Base-by-base conservation (phyloP, 2,888 invertebrate genomes). In the Cremastinae sp. region DNA sequence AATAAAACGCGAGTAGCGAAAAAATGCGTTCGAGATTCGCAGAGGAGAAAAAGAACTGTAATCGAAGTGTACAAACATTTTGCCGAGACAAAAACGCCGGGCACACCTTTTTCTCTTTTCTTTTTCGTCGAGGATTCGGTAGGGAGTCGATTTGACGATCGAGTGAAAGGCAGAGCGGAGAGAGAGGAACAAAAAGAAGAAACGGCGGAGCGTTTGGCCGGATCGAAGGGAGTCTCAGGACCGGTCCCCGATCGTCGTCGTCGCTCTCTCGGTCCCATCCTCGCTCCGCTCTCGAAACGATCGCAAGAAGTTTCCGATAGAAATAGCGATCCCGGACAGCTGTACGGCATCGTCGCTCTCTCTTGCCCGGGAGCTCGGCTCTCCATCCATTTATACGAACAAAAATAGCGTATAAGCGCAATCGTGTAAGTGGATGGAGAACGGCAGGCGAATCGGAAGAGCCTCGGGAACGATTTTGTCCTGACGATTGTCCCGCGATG, bases 41-140 rank as follows among this genome's bases (percentile, higher is more conserved):
- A 28, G 49, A 58, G 22, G 41, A 51, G 39, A 61, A 43, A 51
- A 28, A 69, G 0, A 18, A 65, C 73, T 61, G 69, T 70, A 76
- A 73, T 76, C 43, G 55, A 47, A 51, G 10, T n/a, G 16, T 53
- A 65, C 35, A 20, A 64, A 43, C 12, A 45, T 66, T 41, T 12
- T 59, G 65, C 65, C 37, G 35, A 51, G 47, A 70, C 55, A 77
- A 73, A 77, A 43, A 49, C 58, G 43, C 64, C 16, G 28, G 83
- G 83, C 84, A 83, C 82, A 83, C 83, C 82, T 51, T 83, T 87
- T 65, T 65, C 53, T 47, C 14, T 86, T 87, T 87, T 85, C 82
- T 86, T 87, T 87, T 86, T 83, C 80, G 66, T 70, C 85, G 85
- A 85, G 84, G 84, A 86, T 51, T 79, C 83, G 83, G 83, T 51